Conservation (phyloP, 2,888 invertebrate genomes). For the Trichacis sp. region DNA sequence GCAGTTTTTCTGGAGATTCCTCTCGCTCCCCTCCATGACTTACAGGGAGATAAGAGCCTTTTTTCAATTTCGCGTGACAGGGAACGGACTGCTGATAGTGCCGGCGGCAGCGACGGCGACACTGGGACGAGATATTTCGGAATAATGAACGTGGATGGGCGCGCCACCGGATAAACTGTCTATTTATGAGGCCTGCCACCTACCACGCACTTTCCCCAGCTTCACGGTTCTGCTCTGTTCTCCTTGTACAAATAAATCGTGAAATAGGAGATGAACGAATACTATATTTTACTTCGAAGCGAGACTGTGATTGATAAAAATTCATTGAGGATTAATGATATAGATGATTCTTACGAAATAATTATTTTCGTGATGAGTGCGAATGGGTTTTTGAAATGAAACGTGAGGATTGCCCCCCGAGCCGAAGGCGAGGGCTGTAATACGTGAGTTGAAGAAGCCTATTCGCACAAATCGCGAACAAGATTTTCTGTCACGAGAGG, state of each 20-base stretch:
- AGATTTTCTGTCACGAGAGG: too few relatives aligned
- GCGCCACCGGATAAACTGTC: slow-evolving; percentile 66
- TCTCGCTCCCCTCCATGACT: slow-evolving; percentile 27
- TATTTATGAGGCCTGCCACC: slow-evolving; percentile 63
- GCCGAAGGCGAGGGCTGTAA: too few relatives aligned
- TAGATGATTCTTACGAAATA: too few relatives aligned
- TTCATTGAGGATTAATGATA: too few relatives aligned
- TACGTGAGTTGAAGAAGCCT: too few relatives aligned
- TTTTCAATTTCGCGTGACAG: slow-evolving; percentile 54
- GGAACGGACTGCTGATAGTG: slow-evolving; percentile 47
- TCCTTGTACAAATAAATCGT: slow-evolving; percentile 21
- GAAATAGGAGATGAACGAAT: background rate
- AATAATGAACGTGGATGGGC: slow-evolving; percentile 68
- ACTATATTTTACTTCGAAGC: background rate
- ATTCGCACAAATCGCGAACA: too few relatives aligned
- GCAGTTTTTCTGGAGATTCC: slow-evolving; percentile 23
- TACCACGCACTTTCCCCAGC: slow-evolving; percentile 48
- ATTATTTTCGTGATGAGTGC: too few relatives aligned
- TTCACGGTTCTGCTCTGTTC: slow-evolving; percentile 43
- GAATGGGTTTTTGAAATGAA: too few relatives aligned
- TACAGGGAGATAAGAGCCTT: slow-evolving; percentile 51
- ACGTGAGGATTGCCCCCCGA: too few relatives aligned
- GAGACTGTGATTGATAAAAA: too few relatives aligned
- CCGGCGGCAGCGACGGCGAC: slow-evolving; percentile 43
- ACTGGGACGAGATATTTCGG: slow-evolving; percentile 65